A percentile compares a stretch with the other conserved stretches of the same genome.
phyloP scores from a whole-genome alignment of 2,888 invertebrate species.

The Gandaritis pyraliata region DNA sequence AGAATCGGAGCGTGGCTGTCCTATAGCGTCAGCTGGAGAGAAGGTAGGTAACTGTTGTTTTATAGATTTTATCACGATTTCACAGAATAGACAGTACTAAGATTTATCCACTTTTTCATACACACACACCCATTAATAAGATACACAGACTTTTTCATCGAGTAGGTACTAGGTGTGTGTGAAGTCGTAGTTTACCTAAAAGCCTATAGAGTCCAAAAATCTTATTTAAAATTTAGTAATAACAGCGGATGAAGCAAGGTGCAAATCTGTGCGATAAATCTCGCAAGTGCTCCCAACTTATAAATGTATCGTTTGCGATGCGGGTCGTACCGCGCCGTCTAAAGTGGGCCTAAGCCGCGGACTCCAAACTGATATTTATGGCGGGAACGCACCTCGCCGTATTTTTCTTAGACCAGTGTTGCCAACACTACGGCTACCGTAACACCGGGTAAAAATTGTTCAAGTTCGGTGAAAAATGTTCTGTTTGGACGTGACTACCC shows the following conservation, averaged over 20 bases:
- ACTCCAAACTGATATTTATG: constrained; percentile 76
- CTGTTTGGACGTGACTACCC: too few relatives aligned
- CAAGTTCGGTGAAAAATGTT: not conserved
- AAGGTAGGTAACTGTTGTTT: too few relatives aligned
- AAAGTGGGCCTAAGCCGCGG: constrained; percentile 51
- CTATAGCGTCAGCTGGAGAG: too few relatives aligned
- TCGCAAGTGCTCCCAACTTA: constrained; percentile 55
- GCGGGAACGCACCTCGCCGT: constrained; percentile 62
- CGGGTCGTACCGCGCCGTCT: constrained; percentile 59
- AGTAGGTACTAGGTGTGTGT: too few relatives aligned
- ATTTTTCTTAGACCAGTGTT: constrained; percentile 35
- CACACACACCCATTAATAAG: too few relatives aligned
- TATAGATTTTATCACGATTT: too few relatives aligned
- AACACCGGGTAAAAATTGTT: not conserved
- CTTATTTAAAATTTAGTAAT: constrained; percentile 35
- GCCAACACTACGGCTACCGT: not conserved
- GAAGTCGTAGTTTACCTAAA: too few relatives aligned
- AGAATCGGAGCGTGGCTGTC: too few relatives aligned
- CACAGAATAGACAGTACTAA: too few relatives aligned
- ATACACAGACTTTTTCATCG: too few relatives aligned
- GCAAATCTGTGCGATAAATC: constrained; percentile 64
- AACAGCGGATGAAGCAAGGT: constrained; percentile 60
- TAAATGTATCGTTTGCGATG: constrained; percentile 76
- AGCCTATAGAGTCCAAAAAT: constrained; percentile 15
- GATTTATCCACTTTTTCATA: too few relatives aligned